Percentiles rank a stretch among this genome's conserved stretches.
Evolutionary conservation across 2,113 vertebrate genomes (phyloP).

Genomic region (Holacanthus passer): DNA sequence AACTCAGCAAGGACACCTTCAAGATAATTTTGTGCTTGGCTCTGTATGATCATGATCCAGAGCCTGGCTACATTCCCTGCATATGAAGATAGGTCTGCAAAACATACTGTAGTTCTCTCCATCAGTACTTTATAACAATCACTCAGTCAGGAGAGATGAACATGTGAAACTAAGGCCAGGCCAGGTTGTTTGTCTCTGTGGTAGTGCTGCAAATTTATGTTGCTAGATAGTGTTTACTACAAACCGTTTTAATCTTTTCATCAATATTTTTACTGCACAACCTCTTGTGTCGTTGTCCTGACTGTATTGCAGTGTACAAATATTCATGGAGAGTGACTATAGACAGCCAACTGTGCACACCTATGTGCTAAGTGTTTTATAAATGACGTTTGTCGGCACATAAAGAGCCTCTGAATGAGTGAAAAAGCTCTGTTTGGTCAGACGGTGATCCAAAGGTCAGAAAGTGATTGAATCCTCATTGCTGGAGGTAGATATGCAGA

Average conservation of each 20-base stretch:
- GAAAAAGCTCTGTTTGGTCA: conserved; percentile 29
- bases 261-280: background rate
- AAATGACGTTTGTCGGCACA: conserved; percentile 19
- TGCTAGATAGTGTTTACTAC: background rate
- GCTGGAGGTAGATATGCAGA: conserved; percentile 64
- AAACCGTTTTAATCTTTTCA: conserved; percentile 5
- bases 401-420: background rate
- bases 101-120: conserved; percentile 28
- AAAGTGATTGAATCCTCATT: conserved; percentile 63
- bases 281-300: background rate
- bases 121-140: conserved; percentile 24
- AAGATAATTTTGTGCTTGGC: conserved; percentile 21
- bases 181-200: conserved; percentile 24
- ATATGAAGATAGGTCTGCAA: conserved; percentile 18
- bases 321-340: background rate
- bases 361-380: background rate
- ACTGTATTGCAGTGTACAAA: background rate
- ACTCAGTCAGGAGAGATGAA: conserved; percentile 8
- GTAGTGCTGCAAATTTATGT: background rate
- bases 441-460: conserved; percentile 60
- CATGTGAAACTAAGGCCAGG: conserved; percentile 38
- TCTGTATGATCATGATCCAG: background rate
- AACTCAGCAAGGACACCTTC: background rate
- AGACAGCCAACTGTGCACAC: background rate
- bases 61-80: background rate